Evolutionary conservation across 1,140 invertebrate species (phyloP), one percentile per base, ranked within the genome.

Genomic region (Bicyclus anynana): DNA sequence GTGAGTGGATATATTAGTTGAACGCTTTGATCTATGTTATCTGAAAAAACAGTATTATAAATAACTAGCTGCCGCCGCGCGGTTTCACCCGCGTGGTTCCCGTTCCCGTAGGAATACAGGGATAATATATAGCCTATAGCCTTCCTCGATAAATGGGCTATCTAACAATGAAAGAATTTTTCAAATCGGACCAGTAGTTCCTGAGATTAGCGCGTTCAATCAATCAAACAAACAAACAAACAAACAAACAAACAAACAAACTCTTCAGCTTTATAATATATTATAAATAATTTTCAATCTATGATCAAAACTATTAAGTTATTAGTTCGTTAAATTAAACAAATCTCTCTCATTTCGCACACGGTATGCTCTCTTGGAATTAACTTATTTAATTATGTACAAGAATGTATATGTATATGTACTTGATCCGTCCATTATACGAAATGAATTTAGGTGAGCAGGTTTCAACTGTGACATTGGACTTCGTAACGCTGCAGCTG

Each of bases 281-380:
- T n/a, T 17, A 17, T 18, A 13, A 17, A 17, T 17, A 16, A 40
- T 9, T 16, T 16, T 17, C 17, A 9, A 27, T 4, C 5, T 7
- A 27, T 27, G 26, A 27, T 9, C 5, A 7, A 5, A 27, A 27
- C 26, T 27, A 27, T 27, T 40, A 18, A 40, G 37, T n/a, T 37
- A 37, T 37, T 37, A 16, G 10, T 2, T 13, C 6, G 13, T n/a
- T 17, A 40, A 40, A 17, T 20, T 20, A 12, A 44, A 16, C 5
- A 17, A 13, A 2, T 50, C 12, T 42, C 52, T 66, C 53, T 66
- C 59, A 16, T 27, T 20, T 53, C 47, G 40, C 38, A 47, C 46
- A 21, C 35, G 54, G 52, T n/a, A 67, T 65, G 64, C 64, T 62
- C 64, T 67, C 64, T 67, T 59, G 7, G 35, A 51, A 38, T 29